phyloP scores from a whole-genome alignment of 2,888 invertebrate genomes.

The Gymnoscelis rufifasciata region DNA sequence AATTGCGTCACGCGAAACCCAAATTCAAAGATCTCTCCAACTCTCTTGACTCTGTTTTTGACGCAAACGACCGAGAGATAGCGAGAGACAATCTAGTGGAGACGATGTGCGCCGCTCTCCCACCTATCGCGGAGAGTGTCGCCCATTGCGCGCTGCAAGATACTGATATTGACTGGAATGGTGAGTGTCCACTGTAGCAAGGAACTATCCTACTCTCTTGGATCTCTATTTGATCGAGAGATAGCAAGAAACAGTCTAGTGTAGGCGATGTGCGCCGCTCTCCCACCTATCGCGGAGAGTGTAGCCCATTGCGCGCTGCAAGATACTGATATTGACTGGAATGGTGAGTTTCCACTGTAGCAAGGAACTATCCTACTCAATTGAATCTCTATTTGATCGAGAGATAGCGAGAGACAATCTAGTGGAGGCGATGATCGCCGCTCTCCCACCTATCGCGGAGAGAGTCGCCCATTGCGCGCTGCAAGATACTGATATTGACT shows the following conservation, averaged over 20 bases:
- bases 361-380: too few relatives aligned
- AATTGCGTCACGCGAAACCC: slow-evolving; percentile 45
- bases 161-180: slow-evolving; percentile 33
- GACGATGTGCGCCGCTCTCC: slow-evolving; percentile 68
- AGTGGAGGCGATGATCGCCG: slow-evolving; percentile 25
- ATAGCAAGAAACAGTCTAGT: neutral
- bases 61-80: slow-evolving; percentile 44
- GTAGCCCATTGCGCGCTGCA: slow-evolving; percentile 54
- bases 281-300: slow-evolving; percentile 69
- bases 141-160: slow-evolving; percentile 46
- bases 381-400: too few relatives aligned
- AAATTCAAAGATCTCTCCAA: slow-evolving; percentile 56
- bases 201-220: too few relatives aligned
- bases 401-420: neutral
- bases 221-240: too few relatives aligned
- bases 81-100: slow-evolving; percentile 76
- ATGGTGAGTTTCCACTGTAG: neutral
- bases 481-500: slow-evolving; percentile 34
- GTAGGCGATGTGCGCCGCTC: slow-evolving; percentile 34
- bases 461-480: slow-evolving; percentile 56
- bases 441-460: slow-evolving; percentile 69
- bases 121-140: slow-evolving; percentile 65
- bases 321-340: slow-evolving; percentile 35
- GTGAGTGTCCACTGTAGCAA: neutral
- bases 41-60: slow-evolving; percentile 48